Base-by-base conservation (phyloP, 2,113 vertebrate genomes). In the Colinus virginianus region DNA sequence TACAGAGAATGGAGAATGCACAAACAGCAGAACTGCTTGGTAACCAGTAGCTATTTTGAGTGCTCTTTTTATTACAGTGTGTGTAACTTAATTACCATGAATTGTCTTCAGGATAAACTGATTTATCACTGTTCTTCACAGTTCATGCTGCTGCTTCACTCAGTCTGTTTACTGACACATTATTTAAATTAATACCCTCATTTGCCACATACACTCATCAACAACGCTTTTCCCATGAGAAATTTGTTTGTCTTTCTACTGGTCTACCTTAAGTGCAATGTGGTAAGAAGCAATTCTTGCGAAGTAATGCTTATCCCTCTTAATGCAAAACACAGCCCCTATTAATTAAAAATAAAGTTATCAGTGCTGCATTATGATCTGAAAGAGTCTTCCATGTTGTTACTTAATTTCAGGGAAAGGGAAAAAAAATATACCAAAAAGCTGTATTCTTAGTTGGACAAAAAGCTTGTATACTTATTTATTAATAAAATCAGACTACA, bases 191-290 rank as follows among this genome's bases (percentile, higher is more conserved):
- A 95, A 93, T 72, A 55, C 55, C 42, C 79, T 95, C 46, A 76
- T 90, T 88, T 80, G 78, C 76, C 68, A 56, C 69, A 49, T 88
- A 45, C 19, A 51, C 68, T 78, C 36, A 92, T 66, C 68, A 88
- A 43, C 67, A 82, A 68, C 22, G 23, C 55, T 94, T 92, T 96
- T 96, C 95, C 92, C 95, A 95, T 84, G 93, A 96, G 93, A 95
- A 97, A 95, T 71, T 58, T 49, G 86, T 81, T 86, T 90, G 78
- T 78, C 49, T 83, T 86, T 94, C 78, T 72, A 66, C 45, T 42
- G 40, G 10, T 62, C 8, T 62, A 86, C 26, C 32, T 86, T 61
- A 82, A 92, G 22, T 96, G 51, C 64, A 64, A 84, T 20, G n/a
- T 34, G 67, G 56, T 59, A 80, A 90, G 88, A 77, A 75, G 72